Evolutionary conservation across 2,888 invertebrate genomes (phyloP), one percentile per base, ranked within the genome.

Genomic region (Drosophila subsilvestris): DNA sequence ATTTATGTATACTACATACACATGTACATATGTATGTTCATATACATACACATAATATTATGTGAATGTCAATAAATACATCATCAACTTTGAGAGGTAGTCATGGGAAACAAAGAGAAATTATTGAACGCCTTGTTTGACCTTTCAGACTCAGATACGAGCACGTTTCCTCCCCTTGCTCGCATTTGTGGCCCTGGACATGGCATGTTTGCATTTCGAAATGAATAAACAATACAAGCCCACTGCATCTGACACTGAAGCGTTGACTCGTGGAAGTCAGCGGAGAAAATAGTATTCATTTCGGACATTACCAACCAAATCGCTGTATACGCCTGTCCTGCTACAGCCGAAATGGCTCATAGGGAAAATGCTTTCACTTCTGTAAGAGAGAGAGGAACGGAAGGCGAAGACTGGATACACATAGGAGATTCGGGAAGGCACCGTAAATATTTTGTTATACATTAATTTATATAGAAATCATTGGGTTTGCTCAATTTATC

Each of bases 131-230:
- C 77, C 61, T 71, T 78, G 87, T 70, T 86, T 69, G 74, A 65
- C 81, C 81, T 79, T 79, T 86, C 80, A 80, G 61, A 22, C 25
- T 50, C 72, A 72, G 71, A 50, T 50, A 50, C 17, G 12, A n/a
- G 22, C 20, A 60, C 54, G 37, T 18, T 29, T 25, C 5, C 32
- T 54, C 42, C 56, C 60, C 48, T 58, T 22, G 50, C 43, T 12
- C 20, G 17, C 27, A 66, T 42, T 54, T 57, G 47, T 37, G 48
- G 25, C 22, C 45, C 37, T 57, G 48, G 44, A 54, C 58, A 78
- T 88, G 89, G 73, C 87, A 81, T 86, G 76, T 86, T 86, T 88
- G 78, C 82, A 61, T 78, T 80, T 68, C 53, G 43, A 59, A 62
- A 69, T 58, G 43, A 37, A 49, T 25, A 32, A 45, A 72, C 67